Evolutionary conservation across 2,113 vertebrate genomes (phyloP).

Genomic region (Tretioscincus oriximinensis): DNA sequence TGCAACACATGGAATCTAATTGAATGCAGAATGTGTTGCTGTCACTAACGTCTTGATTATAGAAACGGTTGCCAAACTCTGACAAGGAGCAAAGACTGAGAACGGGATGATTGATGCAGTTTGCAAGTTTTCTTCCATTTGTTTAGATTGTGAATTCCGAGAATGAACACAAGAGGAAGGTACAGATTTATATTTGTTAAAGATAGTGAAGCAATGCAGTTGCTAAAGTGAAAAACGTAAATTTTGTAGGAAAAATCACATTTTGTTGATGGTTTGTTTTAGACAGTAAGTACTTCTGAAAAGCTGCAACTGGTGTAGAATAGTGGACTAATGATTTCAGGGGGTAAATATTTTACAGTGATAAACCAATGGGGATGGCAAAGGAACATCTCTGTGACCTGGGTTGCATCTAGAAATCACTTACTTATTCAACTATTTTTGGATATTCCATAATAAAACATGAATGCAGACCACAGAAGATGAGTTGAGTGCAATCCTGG

Average conservation of each 20-base stretch:
- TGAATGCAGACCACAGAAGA: too few species aligned
- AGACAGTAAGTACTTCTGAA: neutral
- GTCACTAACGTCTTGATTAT: conserved; percentile 35
- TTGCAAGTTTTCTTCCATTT: conserved; percentile 20
- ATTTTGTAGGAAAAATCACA: neutral
- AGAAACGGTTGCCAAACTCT: conserved; percentile 3
- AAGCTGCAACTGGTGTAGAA: too few species aligned
- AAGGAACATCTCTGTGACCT: too few species aligned
- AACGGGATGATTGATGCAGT: conserved; percentile 23
- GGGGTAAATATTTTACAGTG: too few species aligned
- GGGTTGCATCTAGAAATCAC: too few species aligned
- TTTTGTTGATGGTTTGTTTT: neutral
- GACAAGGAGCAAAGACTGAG: conserved; percentile 23
- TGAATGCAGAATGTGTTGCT: conserved; percentile 38
- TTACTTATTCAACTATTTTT: too few species aligned
- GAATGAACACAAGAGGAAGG: conserved; percentile 10
- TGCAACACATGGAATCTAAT: neutral
- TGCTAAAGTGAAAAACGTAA: conserved; percentile 14
- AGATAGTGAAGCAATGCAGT: conserved; percentile 7
- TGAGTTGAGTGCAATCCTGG: too few species aligned
- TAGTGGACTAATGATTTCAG: too few species aligned
- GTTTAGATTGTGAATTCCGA: conserved; percentile 9
- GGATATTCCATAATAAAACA: too few species aligned
- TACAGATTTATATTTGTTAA: conserved; percentile 3
- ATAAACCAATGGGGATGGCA: too few species aligned